Conservation (phyloP, 1,140 invertebrate genomes). For the Leptinotarsa defecta region DNA sequence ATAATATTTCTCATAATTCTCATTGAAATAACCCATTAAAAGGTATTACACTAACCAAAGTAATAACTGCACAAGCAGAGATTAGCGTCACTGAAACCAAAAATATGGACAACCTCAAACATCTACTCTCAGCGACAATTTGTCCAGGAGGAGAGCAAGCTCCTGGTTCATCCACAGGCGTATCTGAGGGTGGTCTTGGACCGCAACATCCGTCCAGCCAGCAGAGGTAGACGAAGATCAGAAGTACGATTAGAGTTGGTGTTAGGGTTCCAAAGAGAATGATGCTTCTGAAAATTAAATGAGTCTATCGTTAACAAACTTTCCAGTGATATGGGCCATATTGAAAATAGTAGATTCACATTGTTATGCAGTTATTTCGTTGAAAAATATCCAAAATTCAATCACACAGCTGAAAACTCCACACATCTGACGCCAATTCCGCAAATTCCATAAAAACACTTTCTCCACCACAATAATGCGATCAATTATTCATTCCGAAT, state of each 20-base stretch:
- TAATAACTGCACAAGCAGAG: conserved; percentile 70
- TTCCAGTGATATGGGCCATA: too few species aligned
- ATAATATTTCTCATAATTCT: too few species aligned
- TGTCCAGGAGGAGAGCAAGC: conserved; percentile 61
- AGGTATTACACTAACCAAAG: conserved; percentile 63
- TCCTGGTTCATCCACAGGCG: conserved; percentile 56
- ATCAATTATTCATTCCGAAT: too few species aligned
- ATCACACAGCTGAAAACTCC: too few species aligned
- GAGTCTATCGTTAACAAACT: too few species aligned
- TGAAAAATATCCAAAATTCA: too few species aligned
- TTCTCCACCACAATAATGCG: too few species aligned
- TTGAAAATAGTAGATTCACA: too few species aligned
- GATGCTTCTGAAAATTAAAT: conserved; percentile 59
- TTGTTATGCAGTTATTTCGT: too few species aligned
- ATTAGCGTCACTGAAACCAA: conserved; percentile 69
- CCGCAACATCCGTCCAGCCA: conserved; percentile 61
- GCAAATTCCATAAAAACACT: too few species aligned
- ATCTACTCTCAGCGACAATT: conserved; percentile 68
- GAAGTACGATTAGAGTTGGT: conserved; percentile 66
- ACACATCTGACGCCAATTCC: too few species aligned
- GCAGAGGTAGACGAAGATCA: conserved; percentile 66
- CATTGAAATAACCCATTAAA: too few species aligned
- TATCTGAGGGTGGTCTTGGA: conserved; percentile 53
- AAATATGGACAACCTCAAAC: conserved; percentile 70
- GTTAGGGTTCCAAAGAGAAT: conserved; percentile 68